Conservation (phyloP, 2,888 invertebrate genomes). For the Drosophila peninsularis region DNA sequence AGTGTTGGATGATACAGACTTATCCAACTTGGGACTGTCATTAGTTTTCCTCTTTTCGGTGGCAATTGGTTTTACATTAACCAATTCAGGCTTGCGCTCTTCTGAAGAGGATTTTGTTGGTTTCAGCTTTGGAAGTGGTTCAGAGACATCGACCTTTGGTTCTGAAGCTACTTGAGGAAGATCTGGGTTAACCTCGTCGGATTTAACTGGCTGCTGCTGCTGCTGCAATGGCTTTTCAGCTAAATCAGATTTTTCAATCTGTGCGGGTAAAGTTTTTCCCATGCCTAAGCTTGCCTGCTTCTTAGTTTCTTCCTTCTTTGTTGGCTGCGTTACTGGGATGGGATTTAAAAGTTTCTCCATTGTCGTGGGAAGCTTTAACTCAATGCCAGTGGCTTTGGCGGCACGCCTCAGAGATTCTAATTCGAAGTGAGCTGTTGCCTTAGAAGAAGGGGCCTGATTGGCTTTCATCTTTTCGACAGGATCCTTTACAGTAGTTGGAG, state of each 20-base stretch:
- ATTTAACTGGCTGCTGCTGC: neutral
- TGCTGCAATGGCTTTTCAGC: neutral
- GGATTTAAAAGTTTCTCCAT: conserved; percentile 10
- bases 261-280: neutral
- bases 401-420: conserved; percentile 8
- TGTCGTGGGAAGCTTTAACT: conserved; percentile 7
- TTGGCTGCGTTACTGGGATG: neutral
- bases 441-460: neutral
- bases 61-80: neutral
- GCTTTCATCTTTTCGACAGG: neutral
- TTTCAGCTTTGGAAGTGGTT: neutral
- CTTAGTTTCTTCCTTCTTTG: neutral
- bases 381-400: conserved; percentile 11
- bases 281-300: neutral
- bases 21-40: conserved; percentile 23
- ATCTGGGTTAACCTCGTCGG: neutral
- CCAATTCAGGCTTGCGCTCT: neutral
- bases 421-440: neutral
- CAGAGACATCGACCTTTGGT: neutral
- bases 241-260: neutral
- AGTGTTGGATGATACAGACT: conserved; percentile 8
- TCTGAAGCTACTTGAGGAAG: neutral
- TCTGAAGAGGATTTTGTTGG: neutral
- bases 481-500: neutral
- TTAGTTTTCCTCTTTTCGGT: neutral